phyloP scores from a whole-genome alignment of 2,797 vertebrate genomes.

The Galaxias olidus region DNA sequence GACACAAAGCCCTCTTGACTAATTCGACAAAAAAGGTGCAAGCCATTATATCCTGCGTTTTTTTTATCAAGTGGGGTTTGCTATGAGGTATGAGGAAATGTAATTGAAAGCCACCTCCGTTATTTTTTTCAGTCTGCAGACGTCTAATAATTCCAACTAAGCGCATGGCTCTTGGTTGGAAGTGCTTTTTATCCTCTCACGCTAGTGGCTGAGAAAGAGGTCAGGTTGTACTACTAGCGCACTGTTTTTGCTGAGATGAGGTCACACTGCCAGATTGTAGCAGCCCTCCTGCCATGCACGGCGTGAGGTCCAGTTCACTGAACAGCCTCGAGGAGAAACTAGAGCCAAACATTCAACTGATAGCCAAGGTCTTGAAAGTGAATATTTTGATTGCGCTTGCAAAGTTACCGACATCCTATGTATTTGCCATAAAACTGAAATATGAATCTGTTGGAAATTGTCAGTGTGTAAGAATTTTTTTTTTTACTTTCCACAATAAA shows the following conservation, averaged over 20 bases:
- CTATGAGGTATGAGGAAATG: background rate
- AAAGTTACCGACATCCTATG: too few species aligned
- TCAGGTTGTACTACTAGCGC: constrained; percentile 36
- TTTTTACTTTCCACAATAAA: too few species aligned
- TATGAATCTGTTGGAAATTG: too few species aligned
- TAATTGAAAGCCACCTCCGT: background rate
- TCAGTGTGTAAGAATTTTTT: too few species aligned
- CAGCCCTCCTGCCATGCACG: constrained; percentile 46
- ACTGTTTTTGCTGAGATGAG: constrained; percentile 55
- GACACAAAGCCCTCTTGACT: constrained; percentile 47
- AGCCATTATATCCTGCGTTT: constrained; percentile 32
- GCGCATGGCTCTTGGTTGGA: too few species aligned
- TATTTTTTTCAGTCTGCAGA: constrained; percentile 5
- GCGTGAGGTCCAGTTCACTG: constrained; percentile 37
- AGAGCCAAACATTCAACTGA: constrained; percentile 1
- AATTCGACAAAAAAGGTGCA: constrained; percentile 43
- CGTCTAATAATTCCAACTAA: too few species aligned
- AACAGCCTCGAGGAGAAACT: constrained; percentile 8
- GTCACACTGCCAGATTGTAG: constrained; percentile 55
- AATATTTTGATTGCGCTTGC: constrained; percentile 11
- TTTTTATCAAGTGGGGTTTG: background rate
- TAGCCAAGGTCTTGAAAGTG: constrained; percentile 3
- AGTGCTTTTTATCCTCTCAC: constrained; percentile 20
- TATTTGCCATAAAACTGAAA: too few species aligned
- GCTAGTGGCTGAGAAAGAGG: constrained; percentile 8